Base-by-base conservation (phyloP, 2,113 vertebrate genomes). In the Siniperca chuatsi region DNA sequence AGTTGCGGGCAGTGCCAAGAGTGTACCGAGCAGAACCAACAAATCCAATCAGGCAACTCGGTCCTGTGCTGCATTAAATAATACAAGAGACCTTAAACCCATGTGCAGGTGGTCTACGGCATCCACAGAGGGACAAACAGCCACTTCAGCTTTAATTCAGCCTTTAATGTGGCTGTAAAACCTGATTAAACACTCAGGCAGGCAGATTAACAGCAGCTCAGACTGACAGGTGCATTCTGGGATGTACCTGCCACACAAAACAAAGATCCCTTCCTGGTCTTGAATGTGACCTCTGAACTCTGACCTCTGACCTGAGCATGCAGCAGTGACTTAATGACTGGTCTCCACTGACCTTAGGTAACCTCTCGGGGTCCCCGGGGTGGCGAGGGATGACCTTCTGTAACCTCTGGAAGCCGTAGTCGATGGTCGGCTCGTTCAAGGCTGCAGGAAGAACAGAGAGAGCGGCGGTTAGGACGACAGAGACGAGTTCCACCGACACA, bases 381-480 rank as follows among this genome's bases (percentile, higher is more conserved):
- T 98, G 97, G 70, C 97, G 95, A 20, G 97, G 97, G 48, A 98
- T 97, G 86, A 98, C 97, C 93, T 98, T 98, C 95, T 98, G 97
- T 92, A 98, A 86, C 90, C 97, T 94, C 96, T 98, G 97, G 95
- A 98, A 98, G 76, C 97, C 97, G 16, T 98, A 98, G 95, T 98
- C 97, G 4, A 98, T 98, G 90, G 97, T 98, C 23, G 91, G 84
- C 87, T 95, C 95, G 74, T 95, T 95, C 92, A 95, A 72, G 52
- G 95, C 95, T 95, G 91, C 8, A 4, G 66, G 69, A 57, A 12
- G 44, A 8, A 81, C 2, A 60, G 21, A 81, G 25, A 69, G n/a
- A 73, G 8, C 6, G 29, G 33, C 4, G 46, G 69, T 82, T 29
- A 79, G 77, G 16, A 54, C 21, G 16, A 44, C 50, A 25, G 6